Evolutionary conservation across 1,140 invertebrate genomes (phyloP).

Genomic region (Holotrichia oblita): DNA sequence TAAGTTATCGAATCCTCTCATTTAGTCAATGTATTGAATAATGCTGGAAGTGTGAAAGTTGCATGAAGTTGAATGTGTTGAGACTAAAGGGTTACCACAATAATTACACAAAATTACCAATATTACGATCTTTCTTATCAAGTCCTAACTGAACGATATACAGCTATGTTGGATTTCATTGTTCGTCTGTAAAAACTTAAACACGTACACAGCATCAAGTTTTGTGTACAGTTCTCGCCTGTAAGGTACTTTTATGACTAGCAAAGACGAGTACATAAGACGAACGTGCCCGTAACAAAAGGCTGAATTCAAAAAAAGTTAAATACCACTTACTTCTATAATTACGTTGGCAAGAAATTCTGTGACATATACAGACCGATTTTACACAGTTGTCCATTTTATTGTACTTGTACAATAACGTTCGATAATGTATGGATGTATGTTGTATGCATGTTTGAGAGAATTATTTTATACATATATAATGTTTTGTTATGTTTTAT

Average conservation of each 20-base stretch:
- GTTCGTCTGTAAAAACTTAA: neutral
- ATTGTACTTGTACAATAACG: neutral
- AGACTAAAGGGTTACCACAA: too few relatives aligned
- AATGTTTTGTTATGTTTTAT: too few relatives aligned
- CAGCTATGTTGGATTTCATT: too few relatives aligned
- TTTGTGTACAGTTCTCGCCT: neutral
- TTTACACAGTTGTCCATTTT: constrained; percentile 22
- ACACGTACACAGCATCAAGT: neutral
- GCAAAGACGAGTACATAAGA: neutral
- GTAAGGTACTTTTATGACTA: neutral
- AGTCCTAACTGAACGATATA: too few relatives aligned
- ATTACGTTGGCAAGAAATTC: constrained; percentile 24
- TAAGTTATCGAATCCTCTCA: too few relatives aligned
- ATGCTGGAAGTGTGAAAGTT: too few relatives aligned
- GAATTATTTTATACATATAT: too few relatives aligned
- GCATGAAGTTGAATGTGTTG: too few relatives aligned
- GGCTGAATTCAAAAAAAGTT: neutral
- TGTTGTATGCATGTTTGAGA: too few relatives aligned
- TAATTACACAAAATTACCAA: too few relatives aligned
- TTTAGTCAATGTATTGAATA: too few relatives aligned
- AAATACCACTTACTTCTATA: constrained; percentile 29
- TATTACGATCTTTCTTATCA: too few relatives aligned
- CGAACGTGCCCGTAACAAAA: constrained; percentile 26
- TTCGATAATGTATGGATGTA: neutral
- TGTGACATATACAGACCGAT: constrained; percentile 1